These are phyloP conservation scores for Theodoxus fluviatilis DNA, from an alignment of 2,888 invertebrate species.

Conservation along the genomic window DNA sequence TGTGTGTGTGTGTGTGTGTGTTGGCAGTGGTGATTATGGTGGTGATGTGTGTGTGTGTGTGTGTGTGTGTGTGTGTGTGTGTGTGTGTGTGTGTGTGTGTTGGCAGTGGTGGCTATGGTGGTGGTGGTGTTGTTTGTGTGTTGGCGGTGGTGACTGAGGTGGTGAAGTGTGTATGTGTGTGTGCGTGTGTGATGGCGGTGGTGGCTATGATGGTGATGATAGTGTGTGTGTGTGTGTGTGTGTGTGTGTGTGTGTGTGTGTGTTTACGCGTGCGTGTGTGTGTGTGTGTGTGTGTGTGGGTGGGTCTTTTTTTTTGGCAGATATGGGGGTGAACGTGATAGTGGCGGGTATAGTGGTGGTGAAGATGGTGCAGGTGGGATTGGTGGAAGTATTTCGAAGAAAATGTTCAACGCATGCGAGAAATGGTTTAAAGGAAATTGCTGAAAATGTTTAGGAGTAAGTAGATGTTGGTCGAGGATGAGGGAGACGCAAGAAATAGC, in stretches of 20 bases:
- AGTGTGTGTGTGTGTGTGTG: slow-evolving; percentile 6
- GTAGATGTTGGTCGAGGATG: no score
- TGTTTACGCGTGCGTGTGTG: background rate
- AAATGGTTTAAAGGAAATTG: no score
- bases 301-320: no score
- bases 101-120: background rate
- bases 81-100: background rate
- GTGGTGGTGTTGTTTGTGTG: background rate
- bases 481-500: no score
- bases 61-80: background rate
- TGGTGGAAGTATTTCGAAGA: no score
- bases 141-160: no score
- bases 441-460: no score
- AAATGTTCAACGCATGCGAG: no score
- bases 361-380: no score
- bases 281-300: background rate
- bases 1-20: background rate
- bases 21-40: background rate
- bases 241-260: background rate
- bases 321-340: no score
- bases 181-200: background rate
- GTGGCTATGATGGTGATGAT: no score
- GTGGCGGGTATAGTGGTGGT: no score
- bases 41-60: background rate
- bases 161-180: slow-evolving; percentile 11